A percentile compares a stretch with the other conserved stretches of the same genome.
phyloP scores from a whole-genome alignment of 2,797 vertebrate species.

The Sebastes hubbsi region DNA sequence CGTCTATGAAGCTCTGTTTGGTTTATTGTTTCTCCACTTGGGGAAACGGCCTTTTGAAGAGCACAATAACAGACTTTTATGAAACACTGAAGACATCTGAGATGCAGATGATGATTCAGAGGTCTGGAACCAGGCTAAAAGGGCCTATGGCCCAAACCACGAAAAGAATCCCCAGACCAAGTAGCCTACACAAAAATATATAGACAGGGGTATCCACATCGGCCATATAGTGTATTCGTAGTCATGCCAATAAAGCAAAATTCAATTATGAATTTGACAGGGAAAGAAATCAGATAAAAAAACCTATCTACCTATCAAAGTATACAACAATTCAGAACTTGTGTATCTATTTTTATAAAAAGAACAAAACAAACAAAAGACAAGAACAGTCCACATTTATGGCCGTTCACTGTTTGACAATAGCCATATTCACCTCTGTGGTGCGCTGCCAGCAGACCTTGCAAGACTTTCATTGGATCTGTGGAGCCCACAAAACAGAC shows the following conservation, averaged over 20 bases:
- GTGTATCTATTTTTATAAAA: neutral
- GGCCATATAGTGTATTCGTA: neutral
- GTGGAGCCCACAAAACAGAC: no score
- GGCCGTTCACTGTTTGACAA: neutral
- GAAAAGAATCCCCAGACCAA: neutral
- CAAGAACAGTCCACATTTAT: neutral
- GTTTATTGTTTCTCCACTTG: neutral
- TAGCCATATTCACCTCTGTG: neutral
- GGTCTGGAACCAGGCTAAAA: neutral
- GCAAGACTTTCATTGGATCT: no score
- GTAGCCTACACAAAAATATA: neutral
- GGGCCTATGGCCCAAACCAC: neutral
- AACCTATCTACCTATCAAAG: neutral
- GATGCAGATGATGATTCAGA: neutral
- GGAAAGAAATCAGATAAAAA: no score
- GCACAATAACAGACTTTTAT: neutral
- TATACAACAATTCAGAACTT: neutral
- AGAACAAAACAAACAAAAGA: neutral
- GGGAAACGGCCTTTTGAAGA: neutral
- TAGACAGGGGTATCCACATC: neutral
- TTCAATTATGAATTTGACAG: neutral
- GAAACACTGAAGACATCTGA: neutral
- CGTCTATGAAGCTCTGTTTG: neutral
- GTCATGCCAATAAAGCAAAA: neutral
- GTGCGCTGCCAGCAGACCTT: neutral